Conservation (phyloP, 2,888 invertebrate species). For the Baronia brevicornis region DNA sequence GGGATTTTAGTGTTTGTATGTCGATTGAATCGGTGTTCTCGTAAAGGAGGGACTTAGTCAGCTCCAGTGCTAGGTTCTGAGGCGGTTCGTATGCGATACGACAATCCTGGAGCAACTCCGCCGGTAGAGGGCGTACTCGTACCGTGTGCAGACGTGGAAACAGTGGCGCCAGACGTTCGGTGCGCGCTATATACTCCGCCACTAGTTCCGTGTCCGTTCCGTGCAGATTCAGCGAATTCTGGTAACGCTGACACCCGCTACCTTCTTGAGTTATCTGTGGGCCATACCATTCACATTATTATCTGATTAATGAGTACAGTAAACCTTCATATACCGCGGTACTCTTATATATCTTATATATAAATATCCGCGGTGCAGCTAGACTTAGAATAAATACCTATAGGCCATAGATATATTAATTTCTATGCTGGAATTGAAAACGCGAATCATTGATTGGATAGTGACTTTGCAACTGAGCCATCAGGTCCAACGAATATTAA, state of each 20-base stretch:
- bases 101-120: slow-evolving; percentile 26
- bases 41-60: slow-evolving; percentile 43
- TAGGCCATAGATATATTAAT: too few species aligned
- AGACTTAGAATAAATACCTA: too few species aligned
- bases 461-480: too few species aligned
- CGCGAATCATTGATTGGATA: too few species aligned
- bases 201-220: slow-evolving; percentile 25
- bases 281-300: neutral
- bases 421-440: too few species aligned
- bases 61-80: slow-evolving; percentile 47
- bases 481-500: too few species aligned
- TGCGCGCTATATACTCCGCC: slow-evolving; percentile 57
- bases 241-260: slow-evolving; percentile 13
- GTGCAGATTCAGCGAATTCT: slow-evolving; percentile 18
- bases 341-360: too few species aligned
- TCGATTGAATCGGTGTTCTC: slow-evolving; percentile 53
- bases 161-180: slow-evolving; percentile 48
- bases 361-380: too few species aligned
- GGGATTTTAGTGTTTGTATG: slow-evolving; percentile 29
- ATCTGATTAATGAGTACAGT: too few species aligned
- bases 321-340: too few species aligned
- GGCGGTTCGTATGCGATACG: slow-evolving; percentile 45
- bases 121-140: slow-evolving; percentile 27
- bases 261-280: slow-evolving; percentile 21
- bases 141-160: slow-evolving; percentile 26